phyloP scores from a whole-genome alignment of 2,113 vertebrate species.

The Callaeas wilsoni region DNA sequence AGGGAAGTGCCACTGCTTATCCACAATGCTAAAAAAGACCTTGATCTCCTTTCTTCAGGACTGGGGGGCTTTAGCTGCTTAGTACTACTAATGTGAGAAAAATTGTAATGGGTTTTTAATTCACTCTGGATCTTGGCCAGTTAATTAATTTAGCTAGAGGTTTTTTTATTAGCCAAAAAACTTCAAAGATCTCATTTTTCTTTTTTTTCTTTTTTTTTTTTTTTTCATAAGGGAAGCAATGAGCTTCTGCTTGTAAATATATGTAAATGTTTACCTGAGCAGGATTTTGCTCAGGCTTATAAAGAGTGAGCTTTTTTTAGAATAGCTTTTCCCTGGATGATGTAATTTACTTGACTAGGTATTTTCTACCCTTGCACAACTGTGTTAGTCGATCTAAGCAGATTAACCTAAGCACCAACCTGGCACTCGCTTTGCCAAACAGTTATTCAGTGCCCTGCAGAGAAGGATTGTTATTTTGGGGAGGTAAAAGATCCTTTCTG shows the following conservation, averaged over 20 bases:
- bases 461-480: conserved; percentile 25
- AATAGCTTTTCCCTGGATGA: conserved; percentile 69
- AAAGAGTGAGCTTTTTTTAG: conserved; percentile 58
- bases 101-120: background rate
- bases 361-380: conserved; percentile 63
- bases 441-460: background rate
- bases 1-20: background rate
- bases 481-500: background rate
- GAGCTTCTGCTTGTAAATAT: conserved; percentile 2
- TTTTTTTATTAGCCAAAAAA: background rate
- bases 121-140: background rate
- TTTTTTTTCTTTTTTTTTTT: background rate
- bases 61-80: background rate
- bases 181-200: background rate
- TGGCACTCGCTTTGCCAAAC: background rate
- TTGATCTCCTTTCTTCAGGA: background rate
- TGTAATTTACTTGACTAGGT: conserved; percentile 65
- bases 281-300: conserved; percentile 35
- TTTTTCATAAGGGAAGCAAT: background rate
- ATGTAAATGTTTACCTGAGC: background rate
- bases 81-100: background rate
- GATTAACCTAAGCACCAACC: conserved; percentile 47
- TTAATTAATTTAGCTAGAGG: background rate
- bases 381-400: conserved; percentile 54
- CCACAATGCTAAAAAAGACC: background rate